Evolutionary conservation across 1,140 invertebrate species (phyloP).

Genomic region (Rhyzopertha dominica): DNA sequence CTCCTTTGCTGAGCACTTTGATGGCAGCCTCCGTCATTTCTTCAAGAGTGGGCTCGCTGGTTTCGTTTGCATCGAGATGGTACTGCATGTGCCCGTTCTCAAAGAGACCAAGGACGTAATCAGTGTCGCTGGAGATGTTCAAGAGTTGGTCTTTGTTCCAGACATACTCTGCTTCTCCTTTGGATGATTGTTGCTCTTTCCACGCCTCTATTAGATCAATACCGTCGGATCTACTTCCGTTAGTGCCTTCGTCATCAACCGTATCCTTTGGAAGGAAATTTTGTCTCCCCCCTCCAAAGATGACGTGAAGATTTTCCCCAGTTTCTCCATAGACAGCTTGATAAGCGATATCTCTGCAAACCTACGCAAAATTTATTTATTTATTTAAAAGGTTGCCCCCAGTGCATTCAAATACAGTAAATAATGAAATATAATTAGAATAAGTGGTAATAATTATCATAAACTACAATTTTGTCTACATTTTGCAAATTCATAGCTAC

Average conservation of each 20-base stretch:
- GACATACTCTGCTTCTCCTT: conserved; percentile 53
- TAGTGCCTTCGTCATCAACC: conserved; percentile 49
- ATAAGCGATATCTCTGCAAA: conserved; percentile 68
- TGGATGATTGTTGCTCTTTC: conserved; percentile 32
- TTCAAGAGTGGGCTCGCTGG: conserved; percentile 58
- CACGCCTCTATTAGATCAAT: conserved; percentile 51
- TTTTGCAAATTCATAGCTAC: no score
- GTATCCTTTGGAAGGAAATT: conserved; percentile 63
- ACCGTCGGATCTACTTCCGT: conserved; percentile 46
- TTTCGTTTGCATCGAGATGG: conserved; percentile 52
- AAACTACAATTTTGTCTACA: no score
- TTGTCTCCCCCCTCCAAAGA: conserved; percentile 68
- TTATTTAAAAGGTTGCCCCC: no score
- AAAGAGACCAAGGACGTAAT: conserved; percentile 59
- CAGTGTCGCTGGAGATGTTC: conserved; percentile 41
- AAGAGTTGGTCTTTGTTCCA: conserved; percentile 56
- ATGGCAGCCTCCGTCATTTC: conserved; percentile 82
- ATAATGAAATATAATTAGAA: no score
- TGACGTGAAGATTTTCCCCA: conserved; percentile 58
- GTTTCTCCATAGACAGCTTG: conserved; percentile 68
- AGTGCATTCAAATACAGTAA: no score
- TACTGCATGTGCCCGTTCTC: conserved; percentile 52
- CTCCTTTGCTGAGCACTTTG: conserved; percentile 62
- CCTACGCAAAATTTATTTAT: no score
- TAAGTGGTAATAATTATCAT: no score